Evolutionary conservation across 53 echinoderm and acorn worm species (phyloP).

Genomic region (Arbacia lixula): DNA sequence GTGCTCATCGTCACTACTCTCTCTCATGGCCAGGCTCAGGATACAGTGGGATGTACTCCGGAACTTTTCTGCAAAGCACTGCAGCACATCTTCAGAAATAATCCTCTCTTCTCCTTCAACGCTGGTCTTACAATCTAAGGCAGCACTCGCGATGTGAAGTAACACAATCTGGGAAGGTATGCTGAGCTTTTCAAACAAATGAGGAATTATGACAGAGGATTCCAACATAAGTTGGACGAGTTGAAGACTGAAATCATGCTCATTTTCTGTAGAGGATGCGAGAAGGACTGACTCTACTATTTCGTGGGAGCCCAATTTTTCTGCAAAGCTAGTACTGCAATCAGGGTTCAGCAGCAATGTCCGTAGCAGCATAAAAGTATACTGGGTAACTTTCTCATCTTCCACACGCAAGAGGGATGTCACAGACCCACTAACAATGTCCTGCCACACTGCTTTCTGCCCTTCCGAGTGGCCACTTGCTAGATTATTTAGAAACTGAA

Average conservation of each 20-base stretch:
- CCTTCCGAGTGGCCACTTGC: conserved; percentile 52
- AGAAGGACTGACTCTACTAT: conserved; percentile 59
- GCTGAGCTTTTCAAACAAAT: conserved; percentile 53
- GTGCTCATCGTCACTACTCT: conserved; percentile 26
- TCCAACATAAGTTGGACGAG: conserved; percentile 52
- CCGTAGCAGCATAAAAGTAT: conserved; percentile 70
- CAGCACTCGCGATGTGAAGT: conserved; percentile 64
- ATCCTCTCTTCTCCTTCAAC: not conserved
- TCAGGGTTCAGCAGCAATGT: conserved; percentile 20
- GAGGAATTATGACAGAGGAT: conserved; percentile 49
- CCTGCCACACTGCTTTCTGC: conserved; percentile 55
- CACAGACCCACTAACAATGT: conserved; percentile 43
- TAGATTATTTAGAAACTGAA: conserved; percentile 71
- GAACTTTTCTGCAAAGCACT: not conserved
- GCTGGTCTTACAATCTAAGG: not conserved
- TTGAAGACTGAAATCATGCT: conserved; percentile 73
- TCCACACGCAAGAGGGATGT: not conserved
- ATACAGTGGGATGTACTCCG: conserved; percentile 11
- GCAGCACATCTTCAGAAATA: not conserved
- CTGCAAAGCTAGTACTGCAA: not conserved
- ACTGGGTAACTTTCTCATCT: conserved; percentile 63
- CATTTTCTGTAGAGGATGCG: conserved; percentile 49
- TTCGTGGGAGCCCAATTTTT: conserved; percentile 47
- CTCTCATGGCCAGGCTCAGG: conserved; percentile 14
- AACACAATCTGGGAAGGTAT: conserved; percentile 53